phyloP scores from a whole-genome alignment of 2,888 invertebrate genomes.

The Muscina levida region DNA sequence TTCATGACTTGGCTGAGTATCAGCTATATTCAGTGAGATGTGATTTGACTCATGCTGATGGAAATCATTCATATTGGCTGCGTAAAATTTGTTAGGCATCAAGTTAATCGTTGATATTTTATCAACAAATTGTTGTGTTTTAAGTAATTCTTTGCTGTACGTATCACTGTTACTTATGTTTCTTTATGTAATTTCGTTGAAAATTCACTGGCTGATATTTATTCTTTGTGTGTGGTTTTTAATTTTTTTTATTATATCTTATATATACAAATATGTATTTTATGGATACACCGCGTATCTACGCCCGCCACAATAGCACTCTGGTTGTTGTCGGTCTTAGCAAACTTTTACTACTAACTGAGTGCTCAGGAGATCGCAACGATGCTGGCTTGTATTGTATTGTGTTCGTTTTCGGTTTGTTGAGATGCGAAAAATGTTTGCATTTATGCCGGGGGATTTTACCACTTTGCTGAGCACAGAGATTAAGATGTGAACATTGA shows the following conservation, averaged over 20 bases:
- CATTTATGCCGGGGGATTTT: neutral
- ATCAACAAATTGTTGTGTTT: neutral
- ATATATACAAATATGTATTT: neutral
- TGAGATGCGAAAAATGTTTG: slow-evolving; percentile 3
- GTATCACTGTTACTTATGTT: neutral
- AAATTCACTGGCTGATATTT: neutral
- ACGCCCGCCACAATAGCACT: neutral
- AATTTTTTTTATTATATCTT: neutral
- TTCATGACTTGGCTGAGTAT: slow-evolving; percentile 26
- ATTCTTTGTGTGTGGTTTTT: neutral
- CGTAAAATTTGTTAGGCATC: neutral
- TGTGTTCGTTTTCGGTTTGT: neutral
- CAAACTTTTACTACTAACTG: slow-evolving; percentile 9
- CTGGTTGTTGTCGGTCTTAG: neutral
- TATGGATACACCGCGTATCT: neutral
- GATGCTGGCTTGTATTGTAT: neutral
- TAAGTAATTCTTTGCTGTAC: neutral
- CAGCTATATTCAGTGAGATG: slow-evolving; percentile 47
- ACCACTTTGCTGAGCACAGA: too few species aligned
- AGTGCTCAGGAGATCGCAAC: neutral
- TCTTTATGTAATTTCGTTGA: neutral
- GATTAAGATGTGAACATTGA: too few species aligned
- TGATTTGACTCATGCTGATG: slow-evolving; percentile 30
- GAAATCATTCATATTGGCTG: neutral
- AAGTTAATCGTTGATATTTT: neutral